Base-by-base conservation (phyloP, 2,113 vertebrate genomes). In the Erinaceus europaeus region DNA sequence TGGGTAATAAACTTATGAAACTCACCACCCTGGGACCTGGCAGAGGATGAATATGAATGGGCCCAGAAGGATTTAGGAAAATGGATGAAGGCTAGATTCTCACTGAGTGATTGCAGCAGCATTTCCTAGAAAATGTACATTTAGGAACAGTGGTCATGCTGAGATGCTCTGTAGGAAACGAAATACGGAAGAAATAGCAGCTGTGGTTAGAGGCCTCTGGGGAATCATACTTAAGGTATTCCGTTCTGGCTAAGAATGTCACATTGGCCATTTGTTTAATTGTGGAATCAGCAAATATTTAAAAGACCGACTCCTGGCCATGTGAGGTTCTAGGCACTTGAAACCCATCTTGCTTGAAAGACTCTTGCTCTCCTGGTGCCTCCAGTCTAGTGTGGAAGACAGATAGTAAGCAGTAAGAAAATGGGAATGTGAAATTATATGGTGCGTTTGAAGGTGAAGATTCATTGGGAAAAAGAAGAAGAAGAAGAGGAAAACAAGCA, bases 61-160 rank as follows among this genome's bases (percentile, higher is more conserved):
- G 74, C 62, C 78, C 46, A 9, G 73, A 68, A 81, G 65, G 69
- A 36, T 74, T 62, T 76, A 65, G 64, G 65, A 44, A 81, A 92
- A 82, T 62, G 36, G 59, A 77, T 86, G 46, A 36, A 88, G 76
- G 62, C 57, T 36, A 29, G 62, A 25, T 81, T 29, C 74, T 83
- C 12, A 1, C 15, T 87, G 71, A 78, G 69, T 92, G 81, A 86
- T 73, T 34, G 21, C 12, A 75, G 55, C 61, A 44, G 34, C 38
- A 20, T 85, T 89, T 92, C 74, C 87, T 89, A 90, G 93, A 84
- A 92, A 81, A 92, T 75, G 65, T 82, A 53, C 8, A 25, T 87
- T 90, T 88, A 68, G 55, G 67, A 72, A 42, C 38, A 13, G 25
- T 27, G 25, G 48, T 74, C 89, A 20, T 90, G 81, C 87, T 59